Percentiles rank a stretch among this genome's conserved stretches.
phyloP scores from a whole-genome alignment of 2,113 vertebrate species.

The Pyrgilauda ruficollis region DNA sequence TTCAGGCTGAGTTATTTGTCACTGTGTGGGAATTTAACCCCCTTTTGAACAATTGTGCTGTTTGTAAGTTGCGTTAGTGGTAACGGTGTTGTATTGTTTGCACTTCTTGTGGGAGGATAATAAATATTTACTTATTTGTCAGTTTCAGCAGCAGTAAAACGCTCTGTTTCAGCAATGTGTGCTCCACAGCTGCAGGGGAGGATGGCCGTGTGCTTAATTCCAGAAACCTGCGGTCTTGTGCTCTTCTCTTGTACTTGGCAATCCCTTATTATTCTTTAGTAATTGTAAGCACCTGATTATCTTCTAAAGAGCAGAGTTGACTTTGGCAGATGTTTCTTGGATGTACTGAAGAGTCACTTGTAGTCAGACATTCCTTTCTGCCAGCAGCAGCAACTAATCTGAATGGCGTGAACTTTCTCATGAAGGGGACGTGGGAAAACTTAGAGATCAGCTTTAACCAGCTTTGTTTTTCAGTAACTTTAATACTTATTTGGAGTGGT shows the following conservation, averaged over 20 bases:
- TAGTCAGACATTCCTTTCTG: not conserved
- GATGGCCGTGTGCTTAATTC: not conserved
- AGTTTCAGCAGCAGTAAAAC: not conserved
- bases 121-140: not conserved
- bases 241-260: not conserved
- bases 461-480: not conserved
- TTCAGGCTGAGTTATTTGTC: not conserved
- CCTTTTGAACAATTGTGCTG: not conserved
- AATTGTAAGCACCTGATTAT: not conserved
- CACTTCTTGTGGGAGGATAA: accelerated
- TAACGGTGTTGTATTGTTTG: not conserved
- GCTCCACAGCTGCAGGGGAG: not conserved
- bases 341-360: not conserved
- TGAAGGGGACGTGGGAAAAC: not conserved
- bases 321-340: not conserved
- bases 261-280: not conserved
- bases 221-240: not conserved
- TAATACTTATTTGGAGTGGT: not conserved
- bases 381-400: not conserved
- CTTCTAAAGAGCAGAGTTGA: not conserved
- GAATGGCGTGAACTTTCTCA: not conserved
- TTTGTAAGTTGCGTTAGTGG: not conserved
- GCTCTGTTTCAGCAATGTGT: accelerated
- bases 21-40: not conserved
- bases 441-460: not conserved